Evolutionary conservation across 2,888 invertebrate genomes (phyloP).

Genomic region (Galerucella calmariensis): DNA sequence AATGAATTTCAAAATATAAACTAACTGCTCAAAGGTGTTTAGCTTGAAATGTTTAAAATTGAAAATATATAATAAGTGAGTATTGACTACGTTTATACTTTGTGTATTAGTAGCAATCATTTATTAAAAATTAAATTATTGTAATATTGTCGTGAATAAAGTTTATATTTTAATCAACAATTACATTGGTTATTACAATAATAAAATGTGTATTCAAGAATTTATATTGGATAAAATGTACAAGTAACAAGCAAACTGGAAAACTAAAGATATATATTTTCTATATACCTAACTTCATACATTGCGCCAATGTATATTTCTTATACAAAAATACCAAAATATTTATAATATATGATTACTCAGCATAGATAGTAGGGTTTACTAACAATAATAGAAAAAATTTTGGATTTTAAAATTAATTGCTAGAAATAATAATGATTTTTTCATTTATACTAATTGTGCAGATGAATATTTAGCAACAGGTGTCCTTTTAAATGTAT

Average conservation of each 20-base stretch:
- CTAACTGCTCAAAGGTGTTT: no score
- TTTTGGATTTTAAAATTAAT: not conserved
- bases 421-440: no score
- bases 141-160: not conserved
- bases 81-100: no score
- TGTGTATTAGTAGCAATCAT: not conserved
- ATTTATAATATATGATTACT: not conserved
- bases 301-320: constrained; percentile 1
- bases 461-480: no score
- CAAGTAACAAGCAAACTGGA: constrained; percentile 1
- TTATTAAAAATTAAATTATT: not conserved
- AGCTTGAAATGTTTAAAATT: no score
- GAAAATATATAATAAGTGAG: no score
- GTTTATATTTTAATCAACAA: not conserved
- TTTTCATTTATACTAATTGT: no score
- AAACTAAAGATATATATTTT: not conserved
- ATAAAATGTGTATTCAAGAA: not conserved
- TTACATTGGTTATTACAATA: not conserved
- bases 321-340: not conserved
- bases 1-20: no score
- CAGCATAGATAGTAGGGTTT: not conserved
- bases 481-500: no score
- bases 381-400: not conserved
- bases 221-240: not conserved
- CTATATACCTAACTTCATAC: not conserved